Base-by-base conservation (phyloP, 2,888 invertebrate species). In the Amphipyra berbera region DNA sequence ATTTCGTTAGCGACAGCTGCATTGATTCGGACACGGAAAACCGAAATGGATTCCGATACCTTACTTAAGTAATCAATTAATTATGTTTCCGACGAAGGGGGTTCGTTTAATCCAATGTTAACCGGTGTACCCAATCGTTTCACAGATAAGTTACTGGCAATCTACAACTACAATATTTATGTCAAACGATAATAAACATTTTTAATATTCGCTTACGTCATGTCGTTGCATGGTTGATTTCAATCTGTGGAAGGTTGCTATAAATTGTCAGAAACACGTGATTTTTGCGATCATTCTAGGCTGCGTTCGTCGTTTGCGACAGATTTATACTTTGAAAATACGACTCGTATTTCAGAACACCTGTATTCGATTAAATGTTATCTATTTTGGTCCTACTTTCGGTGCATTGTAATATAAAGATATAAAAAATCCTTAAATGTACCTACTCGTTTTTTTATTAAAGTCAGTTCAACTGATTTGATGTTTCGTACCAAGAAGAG, bases 141-240 rank as follows among this genome's bases (percentile, higher is more conserved):
- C 21, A 21, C 21, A 21, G 21, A 2, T 21, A 21, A 21, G 3
- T 21, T 21, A 21, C 21, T 1, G 21, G 21, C 21, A 21, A 21
- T 21, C 21, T 21, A 21, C 21, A 21, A n/a, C 21, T 21, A 21
- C 7, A 52, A 59, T 59, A 50, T 49, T 68, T 68, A 73, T 50
- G 54, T 37, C 48, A 41, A 45, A 49, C 49, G 54, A 68, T 55
- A 41, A 47, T 46, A 12, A 57, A 75, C 48, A 47, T 6, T 54
- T n/a, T 68, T 68, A 21, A 72, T 56, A 58, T 37, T 50, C 37
- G 38, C 13, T 61, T 42, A 66, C 73, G 68, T 67, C 73, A 57
- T 54, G 27, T 40, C n/a, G 10, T 76, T 60, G 76, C 77, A 73
- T 73, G 73, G 30, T 42, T 47, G 49, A 54, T 76, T 72, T 53